Percentiles rank a stretch among this genome's conserved stretches.
Evolutionary conservation across 2,797 vertebrate species (phyloP).

Genomic region (Gymnopithys bicolor): DNA sequence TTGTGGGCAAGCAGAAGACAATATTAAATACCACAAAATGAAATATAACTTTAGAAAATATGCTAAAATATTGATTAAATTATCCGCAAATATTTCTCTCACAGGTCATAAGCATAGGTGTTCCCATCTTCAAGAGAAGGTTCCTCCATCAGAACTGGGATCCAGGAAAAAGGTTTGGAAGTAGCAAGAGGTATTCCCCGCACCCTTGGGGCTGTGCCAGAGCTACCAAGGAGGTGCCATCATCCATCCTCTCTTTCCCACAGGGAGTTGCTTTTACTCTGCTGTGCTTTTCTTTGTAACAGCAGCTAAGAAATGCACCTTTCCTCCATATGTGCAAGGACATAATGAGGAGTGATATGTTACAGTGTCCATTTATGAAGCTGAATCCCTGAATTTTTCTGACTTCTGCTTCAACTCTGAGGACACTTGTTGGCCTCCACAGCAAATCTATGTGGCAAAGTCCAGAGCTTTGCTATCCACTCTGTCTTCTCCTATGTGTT

Average conservation of each 20-base stretch:
- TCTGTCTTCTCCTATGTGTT: not conserved
- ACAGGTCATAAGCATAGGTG: not conserved
- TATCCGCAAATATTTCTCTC: not conserved
- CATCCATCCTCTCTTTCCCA: fast-evolving
- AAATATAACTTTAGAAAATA: not conserved
- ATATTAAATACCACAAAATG: not conserved
- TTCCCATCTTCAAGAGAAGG: not conserved
- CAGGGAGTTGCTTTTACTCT: not conserved
- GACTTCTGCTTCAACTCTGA: not conserved
- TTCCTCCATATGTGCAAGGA: not conserved
- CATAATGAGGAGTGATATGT: not conserved
- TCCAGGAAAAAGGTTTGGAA: not conserved
- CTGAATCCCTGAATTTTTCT: not conserved
- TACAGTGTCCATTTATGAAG: not conserved
- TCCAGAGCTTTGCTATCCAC: not conserved
- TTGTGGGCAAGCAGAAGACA: not conserved
- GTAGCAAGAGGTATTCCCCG: not conserved
- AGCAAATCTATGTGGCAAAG: not conserved
- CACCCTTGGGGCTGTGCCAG: fast-evolving
- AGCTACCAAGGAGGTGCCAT: not conserved
- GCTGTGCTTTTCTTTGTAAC: not conserved
- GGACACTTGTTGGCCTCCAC: not conserved
- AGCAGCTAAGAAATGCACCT: not conserved
- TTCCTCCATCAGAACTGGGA: not conserved
- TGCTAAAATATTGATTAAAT: not conserved